These are phyloP conservation scores for Picathartes gymnocephalus DNA, from an alignment of 2,113 vertebrate species.

Conservation along the genomic window DNA sequence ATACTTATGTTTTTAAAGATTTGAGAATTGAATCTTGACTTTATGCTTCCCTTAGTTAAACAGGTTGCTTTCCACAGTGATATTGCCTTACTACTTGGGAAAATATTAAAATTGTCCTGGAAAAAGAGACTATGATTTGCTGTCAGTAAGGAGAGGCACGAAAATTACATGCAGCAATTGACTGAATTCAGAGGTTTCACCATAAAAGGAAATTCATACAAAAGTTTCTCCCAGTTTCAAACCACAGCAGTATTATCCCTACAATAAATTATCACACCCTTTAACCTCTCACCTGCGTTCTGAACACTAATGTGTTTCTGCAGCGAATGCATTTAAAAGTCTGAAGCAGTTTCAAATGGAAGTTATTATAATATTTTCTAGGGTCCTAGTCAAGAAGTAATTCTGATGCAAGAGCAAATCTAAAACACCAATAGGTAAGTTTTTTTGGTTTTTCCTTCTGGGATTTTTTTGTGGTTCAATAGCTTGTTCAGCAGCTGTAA, in stretches of 20 bases:
- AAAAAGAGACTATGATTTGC: neutral
- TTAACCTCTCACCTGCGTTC: neutral
- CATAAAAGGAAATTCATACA: neutral
- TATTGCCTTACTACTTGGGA: neutral
- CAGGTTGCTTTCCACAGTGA: neutral
- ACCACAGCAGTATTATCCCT: neutral
- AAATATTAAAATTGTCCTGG: neutral
- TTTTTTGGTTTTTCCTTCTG: neutral
- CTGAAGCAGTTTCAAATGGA: neutral
- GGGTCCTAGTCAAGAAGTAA: neutral
- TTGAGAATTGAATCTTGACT: neutral
- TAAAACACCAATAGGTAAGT: neutral
- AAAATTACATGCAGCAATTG: neutral
- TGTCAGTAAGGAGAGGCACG: neutral
- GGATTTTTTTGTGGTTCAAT: neutral
- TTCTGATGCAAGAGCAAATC: neutral
- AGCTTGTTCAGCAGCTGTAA: neutral
- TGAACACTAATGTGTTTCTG: neutral
- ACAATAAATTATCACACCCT: neutral
- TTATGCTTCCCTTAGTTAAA: neutral
- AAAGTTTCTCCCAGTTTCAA: neutral
- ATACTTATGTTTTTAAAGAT: neutral
- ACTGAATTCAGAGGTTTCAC: neutral
- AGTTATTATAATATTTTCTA: neutral
- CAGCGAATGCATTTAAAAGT: neutral